Evolutionary conservation across 2,113 vertebrate species (phyloP).

Genomic region (Struthidea cinerea): DNA sequence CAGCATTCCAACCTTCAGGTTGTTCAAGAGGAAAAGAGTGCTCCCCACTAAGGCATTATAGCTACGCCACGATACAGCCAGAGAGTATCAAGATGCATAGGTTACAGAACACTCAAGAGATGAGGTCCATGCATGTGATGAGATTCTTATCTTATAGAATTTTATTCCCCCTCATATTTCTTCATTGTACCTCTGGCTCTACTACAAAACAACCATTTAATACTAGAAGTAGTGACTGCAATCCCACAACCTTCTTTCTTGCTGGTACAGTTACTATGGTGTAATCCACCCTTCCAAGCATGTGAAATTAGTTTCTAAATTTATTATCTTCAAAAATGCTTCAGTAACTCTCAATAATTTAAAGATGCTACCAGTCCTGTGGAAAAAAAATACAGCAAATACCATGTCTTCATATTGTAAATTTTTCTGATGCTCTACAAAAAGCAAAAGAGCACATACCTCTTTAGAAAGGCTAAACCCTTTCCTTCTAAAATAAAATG

Average conservation of each 20-base stretch:
- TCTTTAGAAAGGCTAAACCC: background rate
- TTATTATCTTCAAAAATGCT: background rate
- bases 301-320: background rate
- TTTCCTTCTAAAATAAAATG: background rate
- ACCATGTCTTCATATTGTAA: background rate
- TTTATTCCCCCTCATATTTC: background rate
- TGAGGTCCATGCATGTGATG: background rate
- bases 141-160: background rate
- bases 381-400: background rate
- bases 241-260: background rate
- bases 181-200: background rate
- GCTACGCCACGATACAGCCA: background rate
- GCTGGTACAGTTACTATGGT: background rate
- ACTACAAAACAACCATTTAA: background rate
- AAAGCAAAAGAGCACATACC: background rate
- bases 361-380: background rate
- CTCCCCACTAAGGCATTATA: background rate
- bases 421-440: background rate
- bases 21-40: background rate
- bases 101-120: background rate
- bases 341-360: background rate
- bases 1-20: background rate
- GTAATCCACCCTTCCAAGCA: background rate
- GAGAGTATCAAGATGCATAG: background rate
- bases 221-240: background rate